phyloP scores from a whole-genome alignment of 2,113 vertebrate species.

The Bos javanicus region DNA sequence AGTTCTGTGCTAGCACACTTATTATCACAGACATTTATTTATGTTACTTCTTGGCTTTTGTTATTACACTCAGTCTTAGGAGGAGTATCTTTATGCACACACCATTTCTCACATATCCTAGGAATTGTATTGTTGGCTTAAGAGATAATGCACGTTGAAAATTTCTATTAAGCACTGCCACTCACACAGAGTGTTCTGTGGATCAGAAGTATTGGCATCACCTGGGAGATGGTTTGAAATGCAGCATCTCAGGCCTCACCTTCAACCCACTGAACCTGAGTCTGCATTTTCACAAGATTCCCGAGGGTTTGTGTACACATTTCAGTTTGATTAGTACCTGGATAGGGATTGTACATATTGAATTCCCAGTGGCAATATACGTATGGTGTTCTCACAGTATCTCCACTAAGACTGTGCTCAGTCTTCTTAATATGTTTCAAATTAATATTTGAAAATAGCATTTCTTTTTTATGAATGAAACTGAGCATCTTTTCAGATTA shows the following conservation, averaged over 20 bases:
- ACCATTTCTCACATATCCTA: neutral
- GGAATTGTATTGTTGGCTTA: neutral
- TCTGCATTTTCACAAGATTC: neutral
- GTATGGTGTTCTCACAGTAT: neutral
- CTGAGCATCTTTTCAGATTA: neutral
- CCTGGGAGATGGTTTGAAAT: neutral
- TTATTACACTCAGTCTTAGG: neutral
- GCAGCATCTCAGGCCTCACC: neutral
- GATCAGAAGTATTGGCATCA: neutral
- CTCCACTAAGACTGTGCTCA: neutral
- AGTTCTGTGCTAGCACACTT: neutral
- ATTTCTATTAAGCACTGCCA: neutral
- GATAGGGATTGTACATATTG: neutral
- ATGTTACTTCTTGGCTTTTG: neutral
- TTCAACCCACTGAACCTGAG: neutral
- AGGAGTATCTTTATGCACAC: neutral
- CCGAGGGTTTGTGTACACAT: neutral
- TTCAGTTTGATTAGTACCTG: neutral
- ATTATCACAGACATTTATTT: neutral
- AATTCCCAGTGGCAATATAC: neutral
- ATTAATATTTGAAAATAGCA: neutral
- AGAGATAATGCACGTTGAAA: neutral
- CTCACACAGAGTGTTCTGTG: neutral
- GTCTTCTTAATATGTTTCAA: neutral
- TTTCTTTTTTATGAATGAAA: neutral